A percentile compares a stretch with the other conserved stretches of the same genome.
phyloP scores from a whole-genome alignment of 1,140 invertebrate species.

The Achroia grisella region DNA sequence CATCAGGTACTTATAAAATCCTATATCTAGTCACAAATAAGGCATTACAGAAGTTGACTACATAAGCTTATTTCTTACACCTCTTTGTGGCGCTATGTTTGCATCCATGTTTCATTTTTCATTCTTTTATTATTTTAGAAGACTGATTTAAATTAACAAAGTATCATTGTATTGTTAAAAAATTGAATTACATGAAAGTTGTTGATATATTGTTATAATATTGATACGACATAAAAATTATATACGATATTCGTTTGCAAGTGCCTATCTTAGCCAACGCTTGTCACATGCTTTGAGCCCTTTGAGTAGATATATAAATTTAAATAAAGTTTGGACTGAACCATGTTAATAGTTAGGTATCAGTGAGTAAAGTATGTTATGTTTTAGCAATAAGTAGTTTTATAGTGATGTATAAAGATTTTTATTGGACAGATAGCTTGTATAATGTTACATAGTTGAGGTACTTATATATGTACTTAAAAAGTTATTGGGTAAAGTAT shows the following conservation, averaged over 20 bases:
- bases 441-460: too few species aligned
- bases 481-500: too few species aligned
- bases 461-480: too few species aligned
- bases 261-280: conserved; percentile 22
- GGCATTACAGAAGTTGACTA: conserved; percentile 11
- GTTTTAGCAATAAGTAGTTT: conserved; percentile 32
- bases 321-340: conserved; percentile 8
- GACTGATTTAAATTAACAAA: conserved; percentile 18
- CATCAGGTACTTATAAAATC: conserved; percentile 2
- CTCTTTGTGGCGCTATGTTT: background rate
- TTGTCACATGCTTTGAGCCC: too few species aligned
- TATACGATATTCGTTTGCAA: conserved; percentile 14
- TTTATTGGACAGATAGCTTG: conserved; percentile 23
- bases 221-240: background rate
- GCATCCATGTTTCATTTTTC: background rate
- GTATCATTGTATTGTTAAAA: conserved; percentile 8
- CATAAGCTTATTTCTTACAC: conserved; percentile 7
- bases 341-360: conserved; percentile 2
- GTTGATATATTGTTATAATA: conserved; percentile 5
- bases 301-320: too few species aligned
- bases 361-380: conserved; percentile 24
- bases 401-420: conserved; percentile 10
- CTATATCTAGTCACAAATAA: conserved; percentile 6
- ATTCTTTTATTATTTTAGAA: conserved; percentile 10
- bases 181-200: conserved; percentile 45